phyloP scores from a whole-genome alignment of 2,888 invertebrate species.

The Ophion ventricosus region DNA sequence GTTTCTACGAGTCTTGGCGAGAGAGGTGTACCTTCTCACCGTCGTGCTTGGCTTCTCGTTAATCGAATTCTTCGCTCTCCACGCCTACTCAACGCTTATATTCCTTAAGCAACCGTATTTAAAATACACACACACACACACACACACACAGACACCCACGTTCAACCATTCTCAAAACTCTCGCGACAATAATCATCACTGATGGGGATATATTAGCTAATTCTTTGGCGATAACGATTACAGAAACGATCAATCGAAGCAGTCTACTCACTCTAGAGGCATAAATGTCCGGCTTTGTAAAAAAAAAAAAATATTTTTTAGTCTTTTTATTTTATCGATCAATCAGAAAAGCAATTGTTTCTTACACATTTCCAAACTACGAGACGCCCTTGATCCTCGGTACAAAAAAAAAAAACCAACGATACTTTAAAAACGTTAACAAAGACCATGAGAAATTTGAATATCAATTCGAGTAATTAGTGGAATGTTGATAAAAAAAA shows the following conservation, averaged over 20 bases:
- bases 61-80: slow-evolving; percentile 66
- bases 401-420: too few relatives aligned
- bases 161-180: slow-evolving; percentile 36
- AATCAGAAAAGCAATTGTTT: too few relatives aligned
- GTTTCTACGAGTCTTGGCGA: slow-evolving; percentile 65
- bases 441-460: slow-evolving; percentile 50
- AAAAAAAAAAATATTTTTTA: too few relatives aligned
- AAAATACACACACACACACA: slow-evolving; percentile 12
- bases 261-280: too few relatives aligned
- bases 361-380: too few relatives aligned
- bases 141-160: too few relatives aligned
- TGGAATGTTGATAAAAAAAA: slow-evolving; percentile 42
- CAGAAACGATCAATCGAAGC: slow-evolving; percentile 39
- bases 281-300: too few relatives aligned
- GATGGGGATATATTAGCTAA: slow-evolving; percentile 46
- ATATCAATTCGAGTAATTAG: slow-evolving; percentile 54
- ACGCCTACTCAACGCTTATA: neutral
- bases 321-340: too few relatives aligned
- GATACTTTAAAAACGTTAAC: too few relatives aligned
- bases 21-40: too few relatives aligned
- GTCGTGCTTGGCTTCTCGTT: slow-evolving; percentile 51
- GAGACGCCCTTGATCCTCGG: too few relatives aligned
- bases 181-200: slow-evolving; percentile 43
- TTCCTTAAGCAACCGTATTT: neutral
- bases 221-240: slow-evolving; percentile 38